These are phyloP conservation scores for Orycteropus afer DNA, from an alignment of 2,113 vertebrate species.

Conservation along the genomic window DNA sequence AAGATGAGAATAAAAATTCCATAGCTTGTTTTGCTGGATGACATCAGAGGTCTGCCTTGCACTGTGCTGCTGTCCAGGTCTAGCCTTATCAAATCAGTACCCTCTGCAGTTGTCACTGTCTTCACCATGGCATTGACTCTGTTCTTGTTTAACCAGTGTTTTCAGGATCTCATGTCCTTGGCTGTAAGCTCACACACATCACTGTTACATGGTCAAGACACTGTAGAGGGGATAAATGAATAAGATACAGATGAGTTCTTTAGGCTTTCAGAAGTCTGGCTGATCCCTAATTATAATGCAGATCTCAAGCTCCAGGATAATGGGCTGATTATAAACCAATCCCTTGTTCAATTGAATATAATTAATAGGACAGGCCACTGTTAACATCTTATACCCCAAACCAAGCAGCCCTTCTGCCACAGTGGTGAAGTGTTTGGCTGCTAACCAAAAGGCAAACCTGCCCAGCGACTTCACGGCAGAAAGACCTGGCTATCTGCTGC, in stretches of 20 bases:
- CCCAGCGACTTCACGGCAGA: too few species aligned
- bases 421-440: too few species aligned
- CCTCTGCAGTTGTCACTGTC: not conserved
- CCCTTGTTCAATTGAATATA: not conserved
- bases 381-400: not conserved
- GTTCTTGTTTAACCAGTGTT: not conserved
- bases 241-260: not conserved
- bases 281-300: not conserved
- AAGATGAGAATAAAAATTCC: not conserved
- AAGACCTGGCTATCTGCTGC: too few species aligned
- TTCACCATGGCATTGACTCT: not conserved
- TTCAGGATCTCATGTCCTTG: not conserved
- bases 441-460: too few species aligned
- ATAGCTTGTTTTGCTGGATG: not conserved
- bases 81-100: not conserved
- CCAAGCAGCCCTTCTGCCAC: too few species aligned
- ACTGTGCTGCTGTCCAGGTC: not conserved
- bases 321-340: not conserved
- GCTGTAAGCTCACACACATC: not conserved
- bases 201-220: not conserved
- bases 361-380: not conserved
- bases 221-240: not conserved
- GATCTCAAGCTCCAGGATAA: not conserved
- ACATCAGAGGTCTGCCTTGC: too few species aligned
- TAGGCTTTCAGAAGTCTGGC: not conserved